These are phyloP conservation scores for Geotrupes spiniger DNA, from an alignment of 2,888 invertebrate genomes.

Conservation along the genomic window DNA sequence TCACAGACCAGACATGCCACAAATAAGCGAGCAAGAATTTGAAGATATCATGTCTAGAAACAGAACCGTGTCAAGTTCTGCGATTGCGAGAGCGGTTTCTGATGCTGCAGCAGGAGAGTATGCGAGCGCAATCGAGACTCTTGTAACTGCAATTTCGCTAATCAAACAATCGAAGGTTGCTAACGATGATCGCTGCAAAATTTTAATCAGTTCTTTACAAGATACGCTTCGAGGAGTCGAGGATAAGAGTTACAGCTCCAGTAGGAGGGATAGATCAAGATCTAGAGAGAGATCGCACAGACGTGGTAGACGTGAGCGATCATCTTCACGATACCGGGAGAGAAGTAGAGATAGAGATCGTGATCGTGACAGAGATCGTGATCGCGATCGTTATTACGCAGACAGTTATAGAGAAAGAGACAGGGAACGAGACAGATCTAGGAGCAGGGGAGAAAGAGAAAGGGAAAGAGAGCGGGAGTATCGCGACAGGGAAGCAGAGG, in stretches of 20 bases:
- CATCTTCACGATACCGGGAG: constrained; percentile 53
- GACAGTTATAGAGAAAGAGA: constrained; percentile 57
- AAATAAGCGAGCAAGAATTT: constrained; percentile 89
- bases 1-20: constrained; percentile 56
- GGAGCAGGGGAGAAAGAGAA: constrained; percentile 69
- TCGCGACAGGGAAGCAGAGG: constrained; percentile 73
- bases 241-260: constrained; percentile 89
- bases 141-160: constrained; percentile 96
- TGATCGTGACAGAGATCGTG: constrained; percentile 54
- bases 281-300: constrained; percentile 48
- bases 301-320: constrained; percentile 46
- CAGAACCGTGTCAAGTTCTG: constrained; percentile 95
- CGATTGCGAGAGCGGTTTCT: constrained; percentile 94
- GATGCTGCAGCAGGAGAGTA: constrained; percentile 98
- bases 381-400: constrained; percentile 54
- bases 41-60: constrained; percentile 98
- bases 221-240: constrained; percentile 97
- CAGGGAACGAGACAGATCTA: constrained; percentile 70
- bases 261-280: constrained; percentile 59
- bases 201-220: constrained; percentile 92
- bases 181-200: constrained; percentile 96
- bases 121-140: constrained; percentile 96
- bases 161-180: constrained; percentile 95
- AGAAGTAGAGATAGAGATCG: constrained; percentile 59
- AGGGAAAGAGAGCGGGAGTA: constrained; percentile 67